Evolutionary conservation across 2,797 vertebrate genomes (phyloP).

Genomic region (Mormyrus hasselquistii): DNA sequence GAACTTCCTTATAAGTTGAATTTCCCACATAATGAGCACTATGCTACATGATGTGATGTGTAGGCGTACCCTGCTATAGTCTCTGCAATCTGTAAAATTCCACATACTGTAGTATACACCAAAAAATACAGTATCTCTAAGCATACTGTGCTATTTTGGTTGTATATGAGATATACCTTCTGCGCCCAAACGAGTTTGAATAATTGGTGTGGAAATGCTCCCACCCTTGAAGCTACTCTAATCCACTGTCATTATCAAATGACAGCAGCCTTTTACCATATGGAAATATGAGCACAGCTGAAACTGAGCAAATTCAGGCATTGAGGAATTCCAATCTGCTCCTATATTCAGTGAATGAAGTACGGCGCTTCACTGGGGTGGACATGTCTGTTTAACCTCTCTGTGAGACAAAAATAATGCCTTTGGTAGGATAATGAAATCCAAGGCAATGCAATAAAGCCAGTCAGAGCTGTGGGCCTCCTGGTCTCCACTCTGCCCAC

Average conservation of each 20-base stretch:
- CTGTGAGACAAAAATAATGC: conserved; percentile 34
- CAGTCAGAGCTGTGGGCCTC: conserved; percentile 11
- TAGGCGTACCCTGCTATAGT: background rate
- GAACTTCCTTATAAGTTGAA: background rate
- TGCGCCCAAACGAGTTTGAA: background rate
- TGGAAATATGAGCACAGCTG: conserved; percentile 28
- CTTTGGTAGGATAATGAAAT: conserved; percentile 47
- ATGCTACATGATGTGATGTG: background rate
- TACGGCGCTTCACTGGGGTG: conserved; percentile 10
- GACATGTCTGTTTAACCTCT: conserved; percentile 36
- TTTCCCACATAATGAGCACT: background rate
- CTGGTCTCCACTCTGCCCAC: conserved; percentile 7
- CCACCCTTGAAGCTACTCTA: conserved; percentile 12
- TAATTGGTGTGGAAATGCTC: background rate
- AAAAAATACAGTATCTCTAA: background rate
- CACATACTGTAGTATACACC: background rate
- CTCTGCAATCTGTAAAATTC: background rate
- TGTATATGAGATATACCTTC: background rate
- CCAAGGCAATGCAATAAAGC: conserved; percentile 35
- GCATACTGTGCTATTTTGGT: background rate
- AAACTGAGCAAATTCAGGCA: conserved; percentile 28
- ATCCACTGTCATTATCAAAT: conserved; percentile 23
- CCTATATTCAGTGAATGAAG: conserved; percentile 27
- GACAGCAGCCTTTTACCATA: conserved; percentile 17
- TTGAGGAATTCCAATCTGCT: conserved; percentile 31